These are phyloP conservation scores for Trinorchestia longiramus DNA, from an alignment of 1,140 invertebrate species.

Conservation along the genomic window DNA sequence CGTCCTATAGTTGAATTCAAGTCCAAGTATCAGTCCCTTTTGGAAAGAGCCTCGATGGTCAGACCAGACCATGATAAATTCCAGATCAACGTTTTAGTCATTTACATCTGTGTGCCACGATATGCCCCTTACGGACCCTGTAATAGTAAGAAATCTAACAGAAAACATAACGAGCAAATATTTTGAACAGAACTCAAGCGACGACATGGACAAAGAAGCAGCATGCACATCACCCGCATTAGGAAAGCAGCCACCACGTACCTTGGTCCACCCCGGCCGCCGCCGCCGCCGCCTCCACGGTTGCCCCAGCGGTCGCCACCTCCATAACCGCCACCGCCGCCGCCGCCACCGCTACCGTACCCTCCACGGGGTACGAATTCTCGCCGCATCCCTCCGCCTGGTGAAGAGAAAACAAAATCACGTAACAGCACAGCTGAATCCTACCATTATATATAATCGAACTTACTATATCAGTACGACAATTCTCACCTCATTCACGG, in stretches of 20 bases:
- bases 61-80: background rate
- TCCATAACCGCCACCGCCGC: slow-evolving; percentile 74
- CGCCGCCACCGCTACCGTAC: slow-evolving; percentile 72
- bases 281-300: slow-evolving; percentile 70
- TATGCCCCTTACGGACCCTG: too few species aligned
- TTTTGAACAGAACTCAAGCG: too few species aligned
- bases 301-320: slow-evolving; percentile 73
- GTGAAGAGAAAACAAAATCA: background rate
- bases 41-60: too few species aligned
- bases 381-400: slow-evolving; percentile 27
- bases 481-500: background rate
- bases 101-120: too few species aligned
- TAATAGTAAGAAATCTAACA: too few species aligned
- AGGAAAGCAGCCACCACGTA: background rate
- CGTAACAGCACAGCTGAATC: background rate
- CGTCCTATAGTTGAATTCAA: too few species aligned
- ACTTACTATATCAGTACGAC: background rate
- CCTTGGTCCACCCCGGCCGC: slow-evolving; percentile 68
- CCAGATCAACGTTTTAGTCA: background rate
- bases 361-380: slow-evolving; percentile 55
- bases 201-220: too few species aligned
- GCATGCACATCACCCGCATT: background rate
- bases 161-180: too few species aligned
- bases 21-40: too few species aligned
- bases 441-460: background rate